Evolutionary conservation across 2,113 vertebrate species (phyloP).

Genomic region (Rhombomys opimus): DNA sequence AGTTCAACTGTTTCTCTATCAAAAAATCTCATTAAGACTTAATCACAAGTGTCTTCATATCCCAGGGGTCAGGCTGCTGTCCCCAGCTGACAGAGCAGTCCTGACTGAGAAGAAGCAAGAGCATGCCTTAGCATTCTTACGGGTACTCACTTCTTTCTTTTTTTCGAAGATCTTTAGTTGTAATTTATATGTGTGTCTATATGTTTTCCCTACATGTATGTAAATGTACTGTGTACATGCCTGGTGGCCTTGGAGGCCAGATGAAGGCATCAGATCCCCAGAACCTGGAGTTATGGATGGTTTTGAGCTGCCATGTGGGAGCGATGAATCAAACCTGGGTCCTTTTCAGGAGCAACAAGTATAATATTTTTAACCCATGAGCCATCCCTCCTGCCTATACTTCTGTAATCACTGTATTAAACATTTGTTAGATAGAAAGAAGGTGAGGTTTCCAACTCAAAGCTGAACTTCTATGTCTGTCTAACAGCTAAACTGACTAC

Average conservation of each 20-base stretch:
- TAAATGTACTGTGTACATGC: background rate
- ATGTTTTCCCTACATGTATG: background rate
- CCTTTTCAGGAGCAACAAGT: background rate
- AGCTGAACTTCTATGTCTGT: background rate
- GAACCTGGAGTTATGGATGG: background rate
- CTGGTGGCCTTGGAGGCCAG: background rate
- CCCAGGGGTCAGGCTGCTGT: background rate
- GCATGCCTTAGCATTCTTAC: fast-evolving
- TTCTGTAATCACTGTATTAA: background rate
- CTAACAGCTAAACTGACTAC: fast-evolving
- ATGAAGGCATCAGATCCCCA: background rate
- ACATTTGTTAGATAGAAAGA: background rate
- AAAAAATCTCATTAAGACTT: constrained; percentile 74
- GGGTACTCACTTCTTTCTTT: background rate
- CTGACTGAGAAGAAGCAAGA: background rate
- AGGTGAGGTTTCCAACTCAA: background rate
- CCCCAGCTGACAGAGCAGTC: background rate
- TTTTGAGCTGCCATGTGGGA: background rate
- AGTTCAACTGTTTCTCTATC: constrained; percentile 66
- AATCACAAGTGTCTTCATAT: constrained; percentile 14
- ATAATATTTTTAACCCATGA: background rate
- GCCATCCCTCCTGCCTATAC: background rate
- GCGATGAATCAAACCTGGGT: background rate
- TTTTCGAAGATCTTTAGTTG: background rate
- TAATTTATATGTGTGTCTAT: background rate